Conservation (phyloP, 2,888 invertebrate genomes). For the Eupithecia tripunctaria region DNA sequence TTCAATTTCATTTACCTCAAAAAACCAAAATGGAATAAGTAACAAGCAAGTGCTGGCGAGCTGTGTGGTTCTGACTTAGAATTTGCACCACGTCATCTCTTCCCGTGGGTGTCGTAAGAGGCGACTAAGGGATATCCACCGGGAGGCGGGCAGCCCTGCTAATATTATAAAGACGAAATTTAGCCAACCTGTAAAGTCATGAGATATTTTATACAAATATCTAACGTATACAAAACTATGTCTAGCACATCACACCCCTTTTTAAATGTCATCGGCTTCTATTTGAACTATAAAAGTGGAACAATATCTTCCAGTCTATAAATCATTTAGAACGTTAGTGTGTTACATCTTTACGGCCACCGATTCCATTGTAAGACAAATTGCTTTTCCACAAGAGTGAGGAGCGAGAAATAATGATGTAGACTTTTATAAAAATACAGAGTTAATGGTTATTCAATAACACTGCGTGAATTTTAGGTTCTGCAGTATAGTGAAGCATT, state of each 20-base stretch:
- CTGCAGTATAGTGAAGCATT: too few relatives aligned
- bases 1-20: background rate
- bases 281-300: slow-evolving; percentile 13
- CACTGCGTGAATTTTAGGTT: too few relatives aligned
- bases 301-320: slow-evolving; percentile 16
- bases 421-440: too few relatives aligned
- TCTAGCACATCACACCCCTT: background rate
- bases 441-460: too few relatives aligned
- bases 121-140: too few relatives aligned
- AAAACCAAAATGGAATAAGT: background rate
- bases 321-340: background rate
- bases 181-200: too few relatives aligned
- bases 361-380: slow-evolving; percentile 1
- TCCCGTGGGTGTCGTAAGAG: too few relatives aligned
- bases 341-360: background rate
- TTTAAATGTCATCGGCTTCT: slow-evolving; percentile 6
- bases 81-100: too few relatives aligned
- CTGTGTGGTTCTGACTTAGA: too few relatives aligned
- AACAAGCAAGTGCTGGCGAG: background rate
- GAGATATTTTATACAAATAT: too few relatives aligned
- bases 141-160: too few relatives aligned
- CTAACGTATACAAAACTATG: background rate
- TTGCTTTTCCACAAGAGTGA: background rate
- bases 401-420: background rate
- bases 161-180: too few relatives aligned